Conservation (phyloP, 2,113 vertebrate species). For the Anoplopoma fimbria region DNA sequence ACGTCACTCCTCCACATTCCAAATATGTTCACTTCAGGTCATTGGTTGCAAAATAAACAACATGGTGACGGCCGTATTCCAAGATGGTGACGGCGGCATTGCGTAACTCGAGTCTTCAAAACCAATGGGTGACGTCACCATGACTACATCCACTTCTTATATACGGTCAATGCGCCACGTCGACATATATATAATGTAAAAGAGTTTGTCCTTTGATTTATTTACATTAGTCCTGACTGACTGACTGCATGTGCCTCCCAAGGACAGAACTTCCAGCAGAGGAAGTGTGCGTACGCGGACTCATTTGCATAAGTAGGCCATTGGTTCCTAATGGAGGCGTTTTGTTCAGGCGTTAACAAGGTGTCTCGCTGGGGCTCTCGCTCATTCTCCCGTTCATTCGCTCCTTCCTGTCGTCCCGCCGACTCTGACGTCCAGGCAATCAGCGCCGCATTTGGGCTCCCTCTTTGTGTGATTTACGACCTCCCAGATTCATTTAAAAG, state of each 20-base stretch:
- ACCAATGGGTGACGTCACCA: not conserved
- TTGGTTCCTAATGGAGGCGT: slow-evolving; percentile 81
- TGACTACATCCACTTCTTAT: not conserved
- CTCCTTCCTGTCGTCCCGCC: slow-evolving; percentile 77
- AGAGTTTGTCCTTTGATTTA: slow-evolving; percentile 74
- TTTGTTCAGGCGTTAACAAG: slow-evolving; percentile 85
- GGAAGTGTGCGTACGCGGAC: slow-evolving; percentile 63
- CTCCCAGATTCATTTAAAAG: slow-evolving; percentile 86
- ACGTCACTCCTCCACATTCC: too few relatives aligned
- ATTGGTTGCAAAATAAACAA: too few relatives aligned
- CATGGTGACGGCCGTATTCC: too few relatives aligned
- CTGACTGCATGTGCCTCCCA: slow-evolving; percentile 69
- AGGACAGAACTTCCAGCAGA: slow-evolving; percentile 74
- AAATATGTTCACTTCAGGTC: too few relatives aligned
- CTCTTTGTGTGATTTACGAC: slow-evolving; percentile 85
- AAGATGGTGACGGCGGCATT: not conserved
- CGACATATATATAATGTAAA: slow-evolving; percentile 46
- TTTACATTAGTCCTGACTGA: slow-evolving; percentile 75
- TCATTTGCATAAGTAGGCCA: slow-evolving; percentile 83
- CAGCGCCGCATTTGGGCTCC: slow-evolving; percentile 80
- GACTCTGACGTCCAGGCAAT: slow-evolving; percentile 81
- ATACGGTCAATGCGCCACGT: not conserved
- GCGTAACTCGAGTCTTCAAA: too few relatives aligned
- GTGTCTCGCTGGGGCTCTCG: slow-evolving; percentile 80
- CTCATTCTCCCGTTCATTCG: slow-evolving; percentile 71